Base-by-base conservation (phyloP, 35 echinoderm and acorn worm species). In the Strongylocentrotus purpuratus region DNA sequence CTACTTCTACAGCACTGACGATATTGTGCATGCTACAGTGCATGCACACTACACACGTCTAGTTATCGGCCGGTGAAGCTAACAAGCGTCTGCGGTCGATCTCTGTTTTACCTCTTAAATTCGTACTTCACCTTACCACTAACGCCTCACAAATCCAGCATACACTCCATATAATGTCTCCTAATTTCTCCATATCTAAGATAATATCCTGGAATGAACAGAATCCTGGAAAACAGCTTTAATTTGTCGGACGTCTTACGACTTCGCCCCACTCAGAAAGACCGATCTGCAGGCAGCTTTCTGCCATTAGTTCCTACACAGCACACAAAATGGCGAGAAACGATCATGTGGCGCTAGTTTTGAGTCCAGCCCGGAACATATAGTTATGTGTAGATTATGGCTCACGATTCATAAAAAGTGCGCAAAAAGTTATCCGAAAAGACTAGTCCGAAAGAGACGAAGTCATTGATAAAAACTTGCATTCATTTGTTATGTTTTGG, bases 301-400 rank as follows among this genome's bases (percentile, higher is more conserved):
- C 87, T 89, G 25, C 87, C 87, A 89, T 89, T 89, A 41, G 12
- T 45, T 20, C 33, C 11, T 10, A 89, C 87, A 93, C 48, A 50
- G 46, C 91, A 48, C 48, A 47, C 91, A 93, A 93, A 93, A 93
- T 93, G 91, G 91, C 91, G 91, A 93, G 87, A 93, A 93, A 93
- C 48, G 91, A 93, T 93, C 91, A 93, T 93, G 91, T 93, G 91
- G 91, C 48, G 91, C 91, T 93, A 93, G 91, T 93, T 47, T 58
- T 31, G 9, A 5, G 17, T 31, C 46, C 91, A 93, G 91, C 5
- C 91, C 33, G 47, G 7, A 78, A 28, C 7, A 7, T 28, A 28
- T 28, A 28, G 20, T 78, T 78, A 7, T 78, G 65, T 78, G 65
- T 78, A 78, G 65, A 78, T 78, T 78, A 28, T n/a, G 7, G 65